phyloP scores from a whole-genome alignment of 2,888 invertebrate species.

The Nasonia oneida region DNA sequence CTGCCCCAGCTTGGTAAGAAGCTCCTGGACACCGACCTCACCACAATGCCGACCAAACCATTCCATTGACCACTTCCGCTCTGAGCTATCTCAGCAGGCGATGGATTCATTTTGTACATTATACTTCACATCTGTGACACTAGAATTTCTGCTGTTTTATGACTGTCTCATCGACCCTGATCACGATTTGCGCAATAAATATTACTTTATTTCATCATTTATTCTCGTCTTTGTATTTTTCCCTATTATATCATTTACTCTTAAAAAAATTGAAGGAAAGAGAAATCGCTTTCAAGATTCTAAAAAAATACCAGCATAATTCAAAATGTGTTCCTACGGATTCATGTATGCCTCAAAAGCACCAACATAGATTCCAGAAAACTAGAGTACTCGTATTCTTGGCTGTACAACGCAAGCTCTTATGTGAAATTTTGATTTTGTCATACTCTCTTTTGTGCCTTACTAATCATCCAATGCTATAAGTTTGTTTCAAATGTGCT shows the following conservation, averaged over 20 bases:
- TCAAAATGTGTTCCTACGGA: too few relatives aligned
- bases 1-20: constrained; percentile 9
- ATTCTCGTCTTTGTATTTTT: neutral
- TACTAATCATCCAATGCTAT: too few relatives aligned
- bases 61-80: neutral
- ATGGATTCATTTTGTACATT: neutral
- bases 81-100: neutral
- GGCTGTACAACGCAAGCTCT: too few relatives aligned
- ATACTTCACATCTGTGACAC: neutral
- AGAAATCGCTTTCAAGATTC: too few relatives aligned
- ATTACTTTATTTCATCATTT: neutral
- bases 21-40: neutral
- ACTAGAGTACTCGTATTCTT: too few relatives aligned
- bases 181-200: neutral
- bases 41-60: neutral
- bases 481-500: too few relatives aligned
- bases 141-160: neutral
- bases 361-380: too few relatives aligned
- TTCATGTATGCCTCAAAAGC: too few relatives aligned
- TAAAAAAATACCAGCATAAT: too few relatives aligned
- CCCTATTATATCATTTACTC: neutral
- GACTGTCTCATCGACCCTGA: neutral
- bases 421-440: too few relatives aligned
- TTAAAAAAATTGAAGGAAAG: too few relatives aligned
- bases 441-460: too few relatives aligned